A percentile compares a stretch with the other conserved stretches of the same genome.
Evolutionary conservation across 2,888 invertebrate genomes (phyloP).

Genomic region (Drosophila recens): DNA sequence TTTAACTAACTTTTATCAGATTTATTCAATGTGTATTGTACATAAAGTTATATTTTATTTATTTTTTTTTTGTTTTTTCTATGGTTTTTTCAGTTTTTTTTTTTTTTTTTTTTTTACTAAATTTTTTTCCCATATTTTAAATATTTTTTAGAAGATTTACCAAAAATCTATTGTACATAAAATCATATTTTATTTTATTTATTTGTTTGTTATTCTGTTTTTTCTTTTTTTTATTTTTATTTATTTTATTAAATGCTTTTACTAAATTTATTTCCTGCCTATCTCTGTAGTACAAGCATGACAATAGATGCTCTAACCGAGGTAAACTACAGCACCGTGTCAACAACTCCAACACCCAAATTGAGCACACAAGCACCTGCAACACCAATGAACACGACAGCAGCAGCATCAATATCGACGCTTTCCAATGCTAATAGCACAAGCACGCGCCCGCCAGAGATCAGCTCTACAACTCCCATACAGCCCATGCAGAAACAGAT

Average conservation of each 20-base stretch:
- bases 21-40: no score
- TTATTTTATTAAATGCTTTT: background rate
- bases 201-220: no score
- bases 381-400: slow-evolving; percentile 1
- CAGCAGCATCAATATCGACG: background rate
- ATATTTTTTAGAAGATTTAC: no score
- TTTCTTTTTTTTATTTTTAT: no score
- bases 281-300: slow-evolving; percentile 6
- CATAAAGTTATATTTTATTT: no score
- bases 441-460: slow-evolving; percentile 29
- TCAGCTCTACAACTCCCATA: background rate
- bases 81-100: no score
- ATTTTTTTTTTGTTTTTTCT: no score
- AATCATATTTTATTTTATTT: no score
- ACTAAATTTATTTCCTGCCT: background rate
- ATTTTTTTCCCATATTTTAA: no score
- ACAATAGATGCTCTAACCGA: slow-evolving; percentile 2
- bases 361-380: slow-evolving; percentile 16
- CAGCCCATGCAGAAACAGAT: slow-evolving; percentile 4
- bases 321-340: slow-evolving; percentile 2
- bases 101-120: no score
- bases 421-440: slow-evolving; percentile 22
- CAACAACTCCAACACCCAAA: slow-evolving; percentile 21
- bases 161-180: no score
- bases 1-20: no score